Evolutionary conservation across 2,888 invertebrate species (phyloP).

Genomic region (Plemyria rubiginata): DNA sequence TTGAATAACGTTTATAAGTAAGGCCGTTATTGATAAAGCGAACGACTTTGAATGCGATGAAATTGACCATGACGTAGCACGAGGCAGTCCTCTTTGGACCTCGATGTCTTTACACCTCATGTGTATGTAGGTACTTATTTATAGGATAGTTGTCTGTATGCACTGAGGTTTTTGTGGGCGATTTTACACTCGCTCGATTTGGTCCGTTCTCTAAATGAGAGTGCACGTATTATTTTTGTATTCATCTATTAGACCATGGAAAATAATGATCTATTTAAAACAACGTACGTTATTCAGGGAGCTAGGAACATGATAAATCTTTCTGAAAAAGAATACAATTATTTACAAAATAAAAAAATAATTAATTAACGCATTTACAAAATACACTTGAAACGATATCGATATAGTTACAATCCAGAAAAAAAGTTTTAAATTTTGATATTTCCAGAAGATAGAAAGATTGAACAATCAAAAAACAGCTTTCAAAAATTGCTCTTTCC

Average conservation of each 20-base stretch:
- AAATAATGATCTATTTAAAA: no score
- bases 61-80: constrained; percentile 66
- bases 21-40: constrained; percentile 36
- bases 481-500: constrained; percentile 21
- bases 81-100: constrained; percentile 59
- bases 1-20: no score
- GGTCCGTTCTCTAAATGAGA: constrained; percentile 24
- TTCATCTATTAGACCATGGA: no score
- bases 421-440: no score
- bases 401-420: no score
- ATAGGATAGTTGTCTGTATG: constrained; percentile 13
- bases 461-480: neutral
- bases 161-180: constrained; percentile 38
- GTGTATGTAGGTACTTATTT: constrained; percentile 9
- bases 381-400: no score
- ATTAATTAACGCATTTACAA: no score
- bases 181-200: constrained; percentile 38
- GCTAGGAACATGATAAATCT: no score
- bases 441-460: no score
- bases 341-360: no score
- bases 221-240: constrained; percentile 4
- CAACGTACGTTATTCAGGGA: no score
- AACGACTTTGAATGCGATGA: constrained; percentile 57
- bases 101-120: constrained; percentile 36
- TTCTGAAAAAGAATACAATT: no score